A percentile compares a stretch with the other conserved stretches of the same genome.
phyloP scores from a whole-genome alignment of 2,113 vertebrate genomes.

The Cyphomyrus discorhynchus region DNA sequence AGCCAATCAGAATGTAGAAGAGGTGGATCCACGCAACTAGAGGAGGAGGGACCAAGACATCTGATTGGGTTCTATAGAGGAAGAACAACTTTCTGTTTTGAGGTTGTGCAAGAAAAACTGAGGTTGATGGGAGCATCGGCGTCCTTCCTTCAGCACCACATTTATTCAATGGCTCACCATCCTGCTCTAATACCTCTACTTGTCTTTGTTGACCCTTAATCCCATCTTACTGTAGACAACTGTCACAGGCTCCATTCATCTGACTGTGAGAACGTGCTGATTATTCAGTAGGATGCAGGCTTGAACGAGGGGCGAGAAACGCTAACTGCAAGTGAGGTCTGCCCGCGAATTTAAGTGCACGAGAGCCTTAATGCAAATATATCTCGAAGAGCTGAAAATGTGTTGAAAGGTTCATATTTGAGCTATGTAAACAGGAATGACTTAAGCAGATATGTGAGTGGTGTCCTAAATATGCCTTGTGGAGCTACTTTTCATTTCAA shows the following conservation, averaged over 20 bases:
- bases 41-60: too few relatives aligned
- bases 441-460: neutral
- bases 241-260: neutral
- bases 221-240: neutral
- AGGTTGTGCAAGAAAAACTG: neutral
- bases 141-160: neutral
- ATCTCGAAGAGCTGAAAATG: neutral
- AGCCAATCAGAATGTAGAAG: too few relatives aligned
- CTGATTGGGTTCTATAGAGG: neutral
- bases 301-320: neutral
- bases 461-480: neutral
- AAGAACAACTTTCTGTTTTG: neutral
- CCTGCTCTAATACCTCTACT: neutral
- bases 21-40: too few relatives aligned
- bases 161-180: neutral
- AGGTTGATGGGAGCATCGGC: neutral
- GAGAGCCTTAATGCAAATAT: neutral
- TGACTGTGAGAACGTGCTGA: neutral
- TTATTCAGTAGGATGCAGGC: neutral
- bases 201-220: neutral
- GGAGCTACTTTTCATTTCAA: neutral
- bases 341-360: neutral
- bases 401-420: conserved; percentile 4
- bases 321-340: neutral
- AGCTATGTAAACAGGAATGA: neutral